Evolutionary conservation across 2,797 vertebrate species (phyloP).

Genomic region (Hafferia zeledoni): DNA sequence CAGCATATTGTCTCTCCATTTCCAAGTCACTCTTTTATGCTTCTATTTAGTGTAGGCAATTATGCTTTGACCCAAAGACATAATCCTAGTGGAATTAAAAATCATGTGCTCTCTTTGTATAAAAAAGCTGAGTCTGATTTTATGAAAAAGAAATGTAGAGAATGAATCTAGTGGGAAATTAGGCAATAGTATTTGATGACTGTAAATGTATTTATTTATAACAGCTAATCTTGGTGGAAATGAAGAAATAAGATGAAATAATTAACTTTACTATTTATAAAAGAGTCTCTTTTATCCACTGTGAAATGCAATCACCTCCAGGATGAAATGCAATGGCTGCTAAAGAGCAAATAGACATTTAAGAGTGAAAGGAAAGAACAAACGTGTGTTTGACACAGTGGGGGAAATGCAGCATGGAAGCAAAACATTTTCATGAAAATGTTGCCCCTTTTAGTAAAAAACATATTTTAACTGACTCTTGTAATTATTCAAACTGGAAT

Average conservation of each 20-base stretch:
- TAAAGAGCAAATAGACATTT: neutral
- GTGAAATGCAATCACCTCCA: slow-evolving; percentile 53
- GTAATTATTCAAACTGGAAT: slow-evolving; percentile 27
- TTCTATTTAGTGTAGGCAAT: slow-evolving; percentile 66
- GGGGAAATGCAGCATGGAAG: neutral
- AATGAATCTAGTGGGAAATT: slow-evolving; percentile 65
- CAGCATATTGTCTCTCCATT: slow-evolving; percentile 48
- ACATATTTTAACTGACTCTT: neutral
- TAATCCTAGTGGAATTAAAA: slow-evolving; percentile 63
- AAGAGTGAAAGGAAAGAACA: slow-evolving; percentile 1
- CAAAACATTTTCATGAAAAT: neutral
- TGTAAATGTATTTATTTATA: slow-evolving; percentile 67
- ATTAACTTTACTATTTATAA: slow-evolving; percentile 68
- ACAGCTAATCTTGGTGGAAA: slow-evolving; percentile 63
- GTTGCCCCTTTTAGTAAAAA: neutral
- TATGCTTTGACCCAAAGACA: slow-evolving; percentile 62
- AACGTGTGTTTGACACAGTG: neutral
- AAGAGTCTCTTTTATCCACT: slow-evolving; percentile 25
- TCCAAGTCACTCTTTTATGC: slow-evolving; percentile 40
- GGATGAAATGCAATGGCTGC: slow-evolving; percentile 34
- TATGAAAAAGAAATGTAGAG: slow-evolving; percentile 40
- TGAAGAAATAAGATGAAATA: slow-evolving; percentile 66
- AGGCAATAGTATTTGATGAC: slow-evolving; percentile 56
- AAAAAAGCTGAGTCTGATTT: slow-evolving; percentile 61
- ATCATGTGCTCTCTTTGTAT: slow-evolving; percentile 6